These are phyloP conservation scores for Lutraria lutraria DNA, from an alignment of 2,888 invertebrate species.

Conservation along the genomic window DNA sequence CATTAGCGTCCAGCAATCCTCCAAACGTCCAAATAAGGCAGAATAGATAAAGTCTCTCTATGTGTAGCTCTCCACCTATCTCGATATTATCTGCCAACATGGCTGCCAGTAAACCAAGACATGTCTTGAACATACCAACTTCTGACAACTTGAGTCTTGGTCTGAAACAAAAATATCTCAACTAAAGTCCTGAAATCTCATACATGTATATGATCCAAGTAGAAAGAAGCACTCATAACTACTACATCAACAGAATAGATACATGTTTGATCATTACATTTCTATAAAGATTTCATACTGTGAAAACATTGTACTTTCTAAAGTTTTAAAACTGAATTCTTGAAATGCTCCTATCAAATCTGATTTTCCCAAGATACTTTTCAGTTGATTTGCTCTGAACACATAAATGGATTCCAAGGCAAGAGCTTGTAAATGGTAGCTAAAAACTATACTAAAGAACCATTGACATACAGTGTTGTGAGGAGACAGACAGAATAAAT, in stretches of 20 bases:
- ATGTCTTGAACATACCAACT: constrained; percentile 86
- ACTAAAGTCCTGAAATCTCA: neutral
- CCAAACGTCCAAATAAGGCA: constrained; percentile 87
- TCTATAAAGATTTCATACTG: too few species aligned
- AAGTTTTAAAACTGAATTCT: too few species aligned
- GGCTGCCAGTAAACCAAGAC: constrained; percentile 85
- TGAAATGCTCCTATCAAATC: too few species aligned
- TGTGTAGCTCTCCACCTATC: constrained; percentile 86
- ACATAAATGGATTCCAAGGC: too few species aligned
- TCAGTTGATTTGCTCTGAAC: too few species aligned
- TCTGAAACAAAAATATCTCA: constrained; percentile 72
- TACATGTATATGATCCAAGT: neutral
- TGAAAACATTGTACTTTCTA: too few species aligned
- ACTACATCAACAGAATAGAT: neutral
- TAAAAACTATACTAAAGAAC: too few species aligned
- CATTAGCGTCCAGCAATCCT: constrained; percentile 84
- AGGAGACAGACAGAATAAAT: too few species aligned
- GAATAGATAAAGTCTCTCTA: constrained; percentile 86
- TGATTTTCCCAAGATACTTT: too few species aligned
- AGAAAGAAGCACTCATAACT: neutral
- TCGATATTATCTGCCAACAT: constrained; percentile 87
- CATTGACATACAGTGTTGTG: too few species aligned
- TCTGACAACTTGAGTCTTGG: constrained; percentile 82
- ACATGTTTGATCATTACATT: too few species aligned
- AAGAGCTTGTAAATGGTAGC: too few species aligned